A percentile compares a stretch with the other conserved stretches of the same genome.
Evolutionary conservation across 2,797 vertebrate genomes (phyloP).

Genomic region (Todus mexicanus): DNA sequence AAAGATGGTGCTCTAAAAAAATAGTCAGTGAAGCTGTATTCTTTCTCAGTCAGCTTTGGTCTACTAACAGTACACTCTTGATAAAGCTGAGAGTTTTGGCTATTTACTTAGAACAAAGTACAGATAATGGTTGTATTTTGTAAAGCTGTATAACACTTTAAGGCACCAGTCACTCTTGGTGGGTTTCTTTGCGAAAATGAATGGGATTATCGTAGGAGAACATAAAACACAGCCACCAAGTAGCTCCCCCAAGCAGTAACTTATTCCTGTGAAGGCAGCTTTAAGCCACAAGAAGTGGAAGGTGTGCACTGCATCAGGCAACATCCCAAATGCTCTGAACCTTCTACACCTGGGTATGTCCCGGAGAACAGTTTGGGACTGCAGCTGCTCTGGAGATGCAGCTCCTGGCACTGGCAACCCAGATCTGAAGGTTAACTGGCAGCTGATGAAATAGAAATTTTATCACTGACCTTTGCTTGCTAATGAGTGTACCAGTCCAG

Average conservation of each 20-base stretch:
- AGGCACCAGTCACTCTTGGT: neutral
- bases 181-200: neutral
- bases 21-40: neutral
- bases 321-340: neutral
- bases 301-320: rapidly evolving
- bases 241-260: neutral
- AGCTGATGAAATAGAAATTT: neutral
- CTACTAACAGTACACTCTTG: neutral
- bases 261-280: neutral
- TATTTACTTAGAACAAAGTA: neutral
- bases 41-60: neutral
- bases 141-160: neutral
- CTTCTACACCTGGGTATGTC: rapidly evolving
- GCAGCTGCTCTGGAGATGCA: neutral
- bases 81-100: neutral
- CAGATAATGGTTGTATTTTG: neutral
- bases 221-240: neutral
- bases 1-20: neutral
- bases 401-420: neutral
- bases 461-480: conserved; percentile 16
- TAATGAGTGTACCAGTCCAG: neutral
- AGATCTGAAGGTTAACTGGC: neutral
- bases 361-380: neutral
- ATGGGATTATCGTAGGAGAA: neutral
- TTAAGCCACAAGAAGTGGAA: neutral